Conservation (phyloP, 2,888 invertebrate genomes). For the Cabera pusaria region DNA sequence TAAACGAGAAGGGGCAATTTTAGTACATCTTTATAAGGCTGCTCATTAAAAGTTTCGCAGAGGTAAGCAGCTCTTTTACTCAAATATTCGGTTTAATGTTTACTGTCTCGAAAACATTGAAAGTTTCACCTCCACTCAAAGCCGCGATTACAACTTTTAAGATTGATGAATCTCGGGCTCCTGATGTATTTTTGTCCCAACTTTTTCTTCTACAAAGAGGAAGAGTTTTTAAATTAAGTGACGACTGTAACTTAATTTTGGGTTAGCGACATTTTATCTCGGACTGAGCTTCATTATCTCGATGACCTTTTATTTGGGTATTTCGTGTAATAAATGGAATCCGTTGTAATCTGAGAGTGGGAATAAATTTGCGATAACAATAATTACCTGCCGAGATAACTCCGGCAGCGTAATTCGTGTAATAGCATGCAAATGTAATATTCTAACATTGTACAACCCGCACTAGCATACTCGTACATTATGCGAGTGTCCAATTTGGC, state of each 20-base stretch:
- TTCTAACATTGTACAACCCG: constrained; percentile 24
- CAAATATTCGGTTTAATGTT: constrained; percentile 38
- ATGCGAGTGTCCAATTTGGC: no score
- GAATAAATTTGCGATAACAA: constrained; percentile 33
- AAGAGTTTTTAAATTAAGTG: constrained; percentile 48
- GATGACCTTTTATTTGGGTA: constrained; percentile 19
- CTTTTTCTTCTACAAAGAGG: constrained; percentile 37
- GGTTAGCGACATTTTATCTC: constrained; percentile 33
- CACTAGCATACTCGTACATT: no score
- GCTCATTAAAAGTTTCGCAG: constrained; percentile 42
- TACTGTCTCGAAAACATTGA: constrained; percentile 26
- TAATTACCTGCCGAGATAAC: constrained; percentile 37
- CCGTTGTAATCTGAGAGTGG: constrained; percentile 10
- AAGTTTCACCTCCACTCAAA: constrained; percentile 44
- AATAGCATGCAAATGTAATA: constrained; percentile 51
- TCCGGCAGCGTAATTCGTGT: constrained; percentile 37
- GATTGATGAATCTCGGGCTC: constrained; percentile 63
- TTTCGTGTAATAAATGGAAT: constrained; percentile 10
- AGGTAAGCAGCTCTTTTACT: constrained; percentile 29
- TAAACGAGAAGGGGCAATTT: constrained; percentile 4
- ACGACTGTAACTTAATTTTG: constrained; percentile 40
- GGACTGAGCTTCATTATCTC: constrained; percentile 35
- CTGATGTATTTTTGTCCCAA: constrained; percentile 47
- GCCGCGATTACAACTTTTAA: constrained; percentile 66
- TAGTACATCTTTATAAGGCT: constrained; percentile 30